A percentile compares a stretch with the other conserved stretches of the same genome.
These are phyloP conservation scores for Syrmaticus mikado DNA, from an alignment of 2,113 vertebrate genomes.

Conservation along the genomic window DNA sequence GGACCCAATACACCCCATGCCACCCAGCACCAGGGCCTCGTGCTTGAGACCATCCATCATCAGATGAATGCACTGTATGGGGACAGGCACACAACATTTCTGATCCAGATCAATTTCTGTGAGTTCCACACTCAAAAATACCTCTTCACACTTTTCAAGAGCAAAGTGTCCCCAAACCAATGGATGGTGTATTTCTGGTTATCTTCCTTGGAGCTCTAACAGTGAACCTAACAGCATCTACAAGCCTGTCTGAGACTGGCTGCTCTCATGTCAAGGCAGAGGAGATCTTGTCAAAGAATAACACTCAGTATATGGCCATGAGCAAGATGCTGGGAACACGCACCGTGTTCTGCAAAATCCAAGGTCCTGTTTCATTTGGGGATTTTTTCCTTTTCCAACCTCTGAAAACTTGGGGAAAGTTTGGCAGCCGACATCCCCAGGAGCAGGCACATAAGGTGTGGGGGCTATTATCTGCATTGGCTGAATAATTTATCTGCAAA, in stretches of 20 bases:
- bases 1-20: fast-evolving
- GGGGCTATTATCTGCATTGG: slow-evolving; percentile 28
- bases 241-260: neutral
- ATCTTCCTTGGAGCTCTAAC: neutral
- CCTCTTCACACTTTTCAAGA: neutral
- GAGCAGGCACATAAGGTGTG: slow-evolving; percentile 11
- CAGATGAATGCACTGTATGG: fast-evolving
- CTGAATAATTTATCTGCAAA: slow-evolving; percentile 72
- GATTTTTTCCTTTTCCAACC: neutral
- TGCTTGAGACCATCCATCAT: fast-evolving
- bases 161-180: neutral
- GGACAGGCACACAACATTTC: fast-evolving
- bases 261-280: neutral
- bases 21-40: fast-evolving
- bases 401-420: neutral
- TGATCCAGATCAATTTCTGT: neutral
- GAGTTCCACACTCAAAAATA: neutral
- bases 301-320: neutral
- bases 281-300: neutral
- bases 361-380: neutral
- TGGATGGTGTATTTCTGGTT: neutral
- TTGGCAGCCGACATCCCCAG: neutral
- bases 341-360: neutral
- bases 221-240: neutral
- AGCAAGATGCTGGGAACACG: neutral